Evolutionary conservation across 2,888 invertebrate species (phyloP).

Genomic region (Ecliptopera silaceata): DNA sequence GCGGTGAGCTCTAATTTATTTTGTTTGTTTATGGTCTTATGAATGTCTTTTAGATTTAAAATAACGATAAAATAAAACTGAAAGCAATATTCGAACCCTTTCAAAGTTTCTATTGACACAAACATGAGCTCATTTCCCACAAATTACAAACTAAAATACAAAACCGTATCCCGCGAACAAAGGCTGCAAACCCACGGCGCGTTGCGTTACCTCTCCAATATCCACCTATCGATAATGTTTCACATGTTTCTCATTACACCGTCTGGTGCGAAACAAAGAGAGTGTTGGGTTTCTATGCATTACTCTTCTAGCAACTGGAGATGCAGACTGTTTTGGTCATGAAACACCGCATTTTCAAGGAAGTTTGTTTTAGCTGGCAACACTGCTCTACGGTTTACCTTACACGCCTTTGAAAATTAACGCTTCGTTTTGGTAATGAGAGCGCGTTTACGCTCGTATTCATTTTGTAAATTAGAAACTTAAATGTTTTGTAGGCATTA

Average conservation of each 20-base stretch:
- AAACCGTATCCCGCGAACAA: slow-evolving; percentile 56
- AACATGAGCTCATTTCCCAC: slow-evolving; percentile 42
- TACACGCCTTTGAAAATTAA: slow-evolving; percentile 56
- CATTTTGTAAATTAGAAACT: slow-evolving; percentile 2
- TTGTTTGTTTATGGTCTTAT: background rate
- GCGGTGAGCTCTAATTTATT: too few species aligned
- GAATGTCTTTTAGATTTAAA: background rate
- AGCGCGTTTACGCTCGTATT: slow-evolving; percentile 17
- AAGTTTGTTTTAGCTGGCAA: slow-evolving; percentile 60
- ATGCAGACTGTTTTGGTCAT: slow-evolving; percentile 66
- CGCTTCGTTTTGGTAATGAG: slow-evolving; percentile 37
- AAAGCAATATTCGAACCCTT: slow-evolving; percentile 1
- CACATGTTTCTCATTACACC: slow-evolving; percentile 80
- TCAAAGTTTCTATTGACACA: background rate
- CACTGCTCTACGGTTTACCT: slow-evolving; percentile 38
- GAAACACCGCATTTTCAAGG: slow-evolving; percentile 65
- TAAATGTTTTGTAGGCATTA: too few species aligned
- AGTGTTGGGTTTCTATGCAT: slow-evolving; percentile 67
- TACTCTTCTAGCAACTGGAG: slow-evolving; percentile 64
- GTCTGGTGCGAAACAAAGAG: slow-evolving; percentile 78
- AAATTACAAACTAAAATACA: slow-evolving; percentile 43
- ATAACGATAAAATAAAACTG: background rate
- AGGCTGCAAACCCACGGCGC: slow-evolving; percentile 60
- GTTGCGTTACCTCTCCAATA: slow-evolving; percentile 70
- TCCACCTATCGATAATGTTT: slow-evolving; percentile 72